Base-by-base conservation (phyloP, 1,140 invertebrate species). In the Melipona quadrifasciata region DNA sequence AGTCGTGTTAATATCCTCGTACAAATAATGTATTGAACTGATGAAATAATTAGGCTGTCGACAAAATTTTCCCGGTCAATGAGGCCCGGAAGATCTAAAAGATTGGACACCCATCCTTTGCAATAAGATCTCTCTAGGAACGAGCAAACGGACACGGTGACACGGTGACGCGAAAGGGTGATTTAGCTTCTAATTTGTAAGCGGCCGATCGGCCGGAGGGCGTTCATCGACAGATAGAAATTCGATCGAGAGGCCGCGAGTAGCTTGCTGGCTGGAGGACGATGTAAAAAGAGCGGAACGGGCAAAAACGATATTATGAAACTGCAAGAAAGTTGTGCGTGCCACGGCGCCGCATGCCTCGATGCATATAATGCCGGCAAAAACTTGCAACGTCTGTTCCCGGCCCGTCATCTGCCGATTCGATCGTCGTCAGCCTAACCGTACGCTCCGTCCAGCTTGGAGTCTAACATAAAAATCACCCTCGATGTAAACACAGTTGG, bases 291-390 rank as follows among this genome's bases (percentile, higher is more conserved):
- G 47, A 58, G 58, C 64, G 27, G n/a, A 39, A 47, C n/a, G 51
- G 55, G 72, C 73, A 84, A 19, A 79, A 89, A 80, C 78, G 71
- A 80, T 74, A 89, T 89, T 86, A 82, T 68, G 70, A 89, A 90
- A 90, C 74, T 55, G 74, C 74, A 80, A 87, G 86, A 89, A 89
- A 80, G 27, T 6, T 27, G 72, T 79, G 75, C 65, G 57, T 31
- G 65, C 55, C 58, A 73, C 80, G 74, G 79, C 75, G 47, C 83
- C 75, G 47, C 83, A 82, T 85, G 79, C 74, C 87, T 74, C 67
- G 39, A 57, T 79, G 68, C 53, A 64, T 61, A 87, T 86, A 82
- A 80, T 79, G 82, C 58, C 16, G 3, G 77, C 75, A 90, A 90
- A 90, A 90, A 89, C 85, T 81, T 58, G 85, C 55, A 87, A 65